Base-by-base conservation (phyloP, 2,797 vertebrate genomes). In the Micrastur ruficollis region DNA sequence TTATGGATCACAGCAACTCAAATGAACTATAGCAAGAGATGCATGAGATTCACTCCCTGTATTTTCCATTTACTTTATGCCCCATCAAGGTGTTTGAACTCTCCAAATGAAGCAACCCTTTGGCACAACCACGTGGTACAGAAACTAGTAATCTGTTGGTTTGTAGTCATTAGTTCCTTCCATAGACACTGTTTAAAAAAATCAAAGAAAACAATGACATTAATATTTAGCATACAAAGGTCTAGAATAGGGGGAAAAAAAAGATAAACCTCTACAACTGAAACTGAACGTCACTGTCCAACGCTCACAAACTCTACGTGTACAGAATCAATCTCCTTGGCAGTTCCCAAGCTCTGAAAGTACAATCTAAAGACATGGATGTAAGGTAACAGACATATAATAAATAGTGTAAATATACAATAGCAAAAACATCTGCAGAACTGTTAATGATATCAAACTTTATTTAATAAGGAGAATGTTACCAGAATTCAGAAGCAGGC, bases 261-360 rank as follows among this genome's bases (percentile, higher is more conserved):
- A 32, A 23, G 7, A 16, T n/a, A 63, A 73, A 11, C 7, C 6
- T 26, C 34, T 61, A 7, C 21, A 26, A 42, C 16, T 34, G 47
- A 71, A 71, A 65, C 7, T 23, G 31, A 55, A 22, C 4, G 0
- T 50, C 70, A 20, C 7, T 81, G 47, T 36, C 32, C 46, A 70
- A 13, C 2, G 5, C 22, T 46, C 25, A 59, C 18, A 62, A 29
- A 56, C 14, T 63, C 36, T 8, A 5, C 0, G 1, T 15, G 13
- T 21, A 34, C 17, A 75, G 53, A 66, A 34, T 3, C 18, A 53
- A 31, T 38, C 56, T 66, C 52, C 42, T 55, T 38, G 8, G 27
- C 16, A 70, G 40, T 46, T 82, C 29, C 27, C 49, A 59, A 59
- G 52, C 40, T 70, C 25, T 53, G 6, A 55, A 78, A 81, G 40